Evolutionary conservation across 92 coral and sea anemone genomes (phyloP).

Genomic region (Blastomussa wellsi): DNA sequence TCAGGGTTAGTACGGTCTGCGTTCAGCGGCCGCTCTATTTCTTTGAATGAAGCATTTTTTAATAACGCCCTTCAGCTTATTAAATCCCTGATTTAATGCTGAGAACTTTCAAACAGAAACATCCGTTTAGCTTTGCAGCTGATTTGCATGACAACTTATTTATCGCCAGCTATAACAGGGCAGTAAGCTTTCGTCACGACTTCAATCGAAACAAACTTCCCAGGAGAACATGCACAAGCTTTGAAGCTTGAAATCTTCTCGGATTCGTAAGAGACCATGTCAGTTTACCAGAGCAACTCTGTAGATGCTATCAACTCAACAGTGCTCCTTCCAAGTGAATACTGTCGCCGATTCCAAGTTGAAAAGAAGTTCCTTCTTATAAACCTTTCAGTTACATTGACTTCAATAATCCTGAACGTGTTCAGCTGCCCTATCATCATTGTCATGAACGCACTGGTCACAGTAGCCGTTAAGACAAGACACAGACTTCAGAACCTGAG

Average conservation of each 20-base stretch:
- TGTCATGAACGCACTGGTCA: conserved; percentile 15
- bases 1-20: not conserved
- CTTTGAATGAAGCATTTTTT: too few species aligned
- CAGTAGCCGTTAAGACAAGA: conserved; percentile 12
- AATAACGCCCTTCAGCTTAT: too few species aligned
- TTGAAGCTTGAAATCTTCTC: too few species aligned
- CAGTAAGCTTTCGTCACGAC: too few species aligned
- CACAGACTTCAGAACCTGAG: not conserved
- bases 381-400: not conserved
- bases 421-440: conserved; percentile 8
- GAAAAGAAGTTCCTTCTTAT: not conserved
- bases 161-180: not conserved
- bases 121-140: not conserved
- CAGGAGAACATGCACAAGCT: not conserved
- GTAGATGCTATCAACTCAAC: not conserved
- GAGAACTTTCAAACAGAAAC: not conserved
- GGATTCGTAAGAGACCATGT: not conserved
- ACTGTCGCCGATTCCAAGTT: conserved; percentile 21
- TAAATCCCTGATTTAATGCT: not conserved
- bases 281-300: not conserved
- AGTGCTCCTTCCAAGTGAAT: not conserved
- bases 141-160: not conserved
- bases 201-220: not conserved
- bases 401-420: not conserved
- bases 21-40: too few species aligned